Percentiles rank a stretch among this genome's conserved stretches.
These are phyloP conservation scores for Macaca mulatta DNA, from an alignment of 2,113 vertebrate genomes.

Conservation along the genomic window DNA sequence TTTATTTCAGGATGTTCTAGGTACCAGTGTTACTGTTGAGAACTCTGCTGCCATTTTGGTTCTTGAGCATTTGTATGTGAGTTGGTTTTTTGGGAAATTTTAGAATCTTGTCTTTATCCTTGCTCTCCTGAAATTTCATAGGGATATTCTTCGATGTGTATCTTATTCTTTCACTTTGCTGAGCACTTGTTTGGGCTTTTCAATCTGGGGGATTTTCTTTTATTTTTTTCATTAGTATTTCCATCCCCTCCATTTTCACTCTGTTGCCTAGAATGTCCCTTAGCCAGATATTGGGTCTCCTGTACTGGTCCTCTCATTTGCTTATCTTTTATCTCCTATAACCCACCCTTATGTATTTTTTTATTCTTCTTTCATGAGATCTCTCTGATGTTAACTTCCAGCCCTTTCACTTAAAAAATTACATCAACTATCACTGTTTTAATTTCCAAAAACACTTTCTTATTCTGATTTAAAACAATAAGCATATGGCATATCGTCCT, in stretches of 20 bases:
- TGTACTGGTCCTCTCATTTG: neutral
- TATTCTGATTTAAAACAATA: slow-evolving; percentile 22
- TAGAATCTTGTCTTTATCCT: neutral
- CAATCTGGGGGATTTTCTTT: neutral
- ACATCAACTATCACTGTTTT: slow-evolving; percentile 24
- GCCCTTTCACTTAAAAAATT: neutral
- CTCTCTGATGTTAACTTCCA: slow-evolving; percentile 35
- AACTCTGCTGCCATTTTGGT: neutral
- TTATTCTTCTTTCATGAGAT: neutral
- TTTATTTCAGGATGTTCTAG: neutral
- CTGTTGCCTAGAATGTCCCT: neutral
- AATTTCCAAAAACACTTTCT: slow-evolving; percentile 47
- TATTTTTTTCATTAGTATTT: neutral
- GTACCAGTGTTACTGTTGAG: neutral
- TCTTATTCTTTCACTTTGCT: neutral
- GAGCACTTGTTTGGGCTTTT: neutral
- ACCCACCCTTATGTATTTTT: neutral
- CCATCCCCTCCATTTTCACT: neutral
- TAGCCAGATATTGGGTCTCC: neutral
- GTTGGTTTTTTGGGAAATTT: neutral
- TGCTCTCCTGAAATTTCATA: neutral
- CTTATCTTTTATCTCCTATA: slow-evolving; percentile 4
- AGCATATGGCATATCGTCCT: neutral
- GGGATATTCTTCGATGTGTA: neutral
- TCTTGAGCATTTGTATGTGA: neutral